These are phyloP conservation scores for Minunthozetes semirufus DNA, from an alignment of 2,888 invertebrate species.

Conservation along the genomic window DNA sequence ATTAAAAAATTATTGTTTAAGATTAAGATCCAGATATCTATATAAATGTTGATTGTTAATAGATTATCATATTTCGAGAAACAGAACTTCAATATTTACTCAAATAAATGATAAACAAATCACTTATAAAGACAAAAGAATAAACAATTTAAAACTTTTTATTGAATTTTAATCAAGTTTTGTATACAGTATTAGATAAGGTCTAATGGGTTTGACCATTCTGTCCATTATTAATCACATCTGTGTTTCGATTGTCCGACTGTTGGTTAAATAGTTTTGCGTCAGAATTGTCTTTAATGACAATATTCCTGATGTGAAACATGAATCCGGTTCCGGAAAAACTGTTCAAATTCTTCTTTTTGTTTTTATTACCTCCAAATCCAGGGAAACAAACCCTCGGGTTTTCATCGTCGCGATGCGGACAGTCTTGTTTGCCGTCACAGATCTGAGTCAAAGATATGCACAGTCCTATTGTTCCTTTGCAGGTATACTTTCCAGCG, in stretches of 20 bases:
- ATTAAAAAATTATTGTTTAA: too few relatives aligned
- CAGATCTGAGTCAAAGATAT: conserved; percentile 21
- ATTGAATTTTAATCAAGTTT: too few relatives aligned
- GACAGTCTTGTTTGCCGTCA: conserved; percentile 32
- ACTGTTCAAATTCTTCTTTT: conserved; percentile 18
- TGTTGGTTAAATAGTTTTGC: conserved; percentile 25
- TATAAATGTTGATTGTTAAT: too few relatives aligned
- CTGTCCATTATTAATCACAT: background rate
- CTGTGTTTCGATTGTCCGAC: conserved; percentile 5
- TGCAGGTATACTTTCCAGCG: conserved; percentile 32
- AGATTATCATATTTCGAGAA: too few relatives aligned
- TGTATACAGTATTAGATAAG: too few relatives aligned
- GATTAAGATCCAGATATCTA: too few relatives aligned
- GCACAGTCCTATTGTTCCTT: conserved; percentile 32
- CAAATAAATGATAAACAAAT: too few relatives aligned
- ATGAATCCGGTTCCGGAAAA: conserved; percentile 34
- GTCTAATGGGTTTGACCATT: too few relatives aligned
- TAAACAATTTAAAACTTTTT: too few relatives aligned
- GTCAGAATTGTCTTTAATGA: background rate
- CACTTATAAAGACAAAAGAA: too few relatives aligned
- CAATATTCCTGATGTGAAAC: conserved; percentile 26
- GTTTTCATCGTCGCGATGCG: conserved; percentile 30
- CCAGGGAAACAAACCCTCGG: conserved; percentile 10
- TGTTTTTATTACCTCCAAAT: background rate
- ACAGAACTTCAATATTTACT: too few relatives aligned